Percentiles rank a stretch among this genome's conserved stretches.
These are phyloP conservation scores for Rhinophrynus dorsalis DNA, from an alignment of 2,797 vertebrate species.

Conservation along the genomic window DNA sequence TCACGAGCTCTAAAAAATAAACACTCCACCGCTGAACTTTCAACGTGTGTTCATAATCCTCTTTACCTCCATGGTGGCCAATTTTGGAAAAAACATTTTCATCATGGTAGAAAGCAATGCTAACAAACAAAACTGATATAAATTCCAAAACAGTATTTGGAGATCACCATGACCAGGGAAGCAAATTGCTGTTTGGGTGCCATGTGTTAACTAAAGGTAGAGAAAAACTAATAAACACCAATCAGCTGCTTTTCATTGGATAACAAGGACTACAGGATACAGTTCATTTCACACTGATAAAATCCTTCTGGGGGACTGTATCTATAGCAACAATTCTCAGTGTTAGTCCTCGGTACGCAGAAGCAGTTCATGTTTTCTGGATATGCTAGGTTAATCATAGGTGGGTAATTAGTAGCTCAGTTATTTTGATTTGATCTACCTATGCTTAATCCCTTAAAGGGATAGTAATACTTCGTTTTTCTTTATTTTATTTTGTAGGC, in stretches of 20 bases:
- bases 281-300: background rate
- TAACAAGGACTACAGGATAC: background rate
- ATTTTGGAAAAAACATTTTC: background rate
- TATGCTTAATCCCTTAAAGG: too few relatives aligned
- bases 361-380: too few relatives aligned
- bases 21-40: background rate
- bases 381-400: too few relatives aligned
- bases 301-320: too few relatives aligned
- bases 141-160: background rate
- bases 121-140: background rate
- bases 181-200: background rate
- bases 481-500: too few relatives aligned
- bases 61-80: background rate
- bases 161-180: background rate
- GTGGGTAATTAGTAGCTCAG: too few relatives aligned
- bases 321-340: too few relatives aligned
- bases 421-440: too few relatives aligned
- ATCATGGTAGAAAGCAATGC: background rate
- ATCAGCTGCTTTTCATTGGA: background rate
- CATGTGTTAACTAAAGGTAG: background rate
- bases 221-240: slow-evolving; percentile 8
- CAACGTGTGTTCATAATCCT: background rate
- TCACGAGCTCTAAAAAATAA: background rate
- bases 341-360: too few relatives aligned
- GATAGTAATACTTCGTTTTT: too few relatives aligned